These are phyloP conservation scores for Amazona guildingii DNA, from an alignment of 2,113 vertebrate genomes.

Conservation along the genomic window DNA sequence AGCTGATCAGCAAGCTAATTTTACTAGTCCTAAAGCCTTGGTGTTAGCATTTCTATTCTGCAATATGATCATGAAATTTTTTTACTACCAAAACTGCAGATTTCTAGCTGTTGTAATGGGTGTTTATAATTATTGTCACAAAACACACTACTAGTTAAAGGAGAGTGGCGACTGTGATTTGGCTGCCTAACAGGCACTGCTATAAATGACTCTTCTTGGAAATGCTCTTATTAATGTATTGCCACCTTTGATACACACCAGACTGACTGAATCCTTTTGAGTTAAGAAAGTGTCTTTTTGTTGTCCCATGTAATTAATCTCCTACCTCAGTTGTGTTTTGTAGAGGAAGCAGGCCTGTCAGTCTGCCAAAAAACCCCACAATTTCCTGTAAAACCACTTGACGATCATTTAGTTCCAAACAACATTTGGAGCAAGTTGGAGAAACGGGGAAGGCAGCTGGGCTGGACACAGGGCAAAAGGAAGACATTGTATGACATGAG, in stretches of 20 bases:
- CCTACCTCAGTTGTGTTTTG: neutral
- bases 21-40: neutral
- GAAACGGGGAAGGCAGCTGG: neutral
- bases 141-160: neutral
- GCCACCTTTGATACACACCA: neutral
- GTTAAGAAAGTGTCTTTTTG: neutral
- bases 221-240: neutral
- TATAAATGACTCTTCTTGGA: neutral
- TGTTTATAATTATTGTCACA: neutral
- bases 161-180: neutral
- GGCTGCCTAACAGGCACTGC: neutral
- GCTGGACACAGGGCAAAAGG: neutral
- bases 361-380: neutral
- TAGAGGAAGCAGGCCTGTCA: neutral
- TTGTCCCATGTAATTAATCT: neutral
- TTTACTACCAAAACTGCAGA: neutral
- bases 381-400: neutral
- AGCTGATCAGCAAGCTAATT: neutral
- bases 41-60: neutral
- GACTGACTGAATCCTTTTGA: neutral
- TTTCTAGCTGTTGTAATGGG: neutral
- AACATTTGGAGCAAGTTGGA: neutral
- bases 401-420: neutral
- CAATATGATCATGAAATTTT: neutral
- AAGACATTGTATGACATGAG: neutral